A percentile compares a stretch with the other conserved stretches of the same genome.
These are phyloP conservation scores for Anser brachyrhynchus DNA, from an alignment of 2,113 vertebrate genomes.

Conservation along the genomic window DNA sequence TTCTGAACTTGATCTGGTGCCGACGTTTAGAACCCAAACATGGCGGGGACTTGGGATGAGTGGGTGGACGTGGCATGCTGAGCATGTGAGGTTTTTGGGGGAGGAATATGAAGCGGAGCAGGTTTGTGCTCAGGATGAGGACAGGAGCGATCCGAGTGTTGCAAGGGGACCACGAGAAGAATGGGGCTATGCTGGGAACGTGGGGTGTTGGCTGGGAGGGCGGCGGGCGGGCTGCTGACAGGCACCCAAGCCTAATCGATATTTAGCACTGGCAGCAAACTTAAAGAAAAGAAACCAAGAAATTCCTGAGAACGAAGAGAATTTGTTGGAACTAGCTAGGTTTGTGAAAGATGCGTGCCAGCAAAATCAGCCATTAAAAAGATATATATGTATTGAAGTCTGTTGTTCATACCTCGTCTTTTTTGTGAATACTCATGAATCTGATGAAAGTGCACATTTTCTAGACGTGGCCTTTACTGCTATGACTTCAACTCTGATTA, in stretches of 20 bases:
- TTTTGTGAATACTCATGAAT: not conserved
- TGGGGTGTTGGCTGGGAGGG: not conserved
- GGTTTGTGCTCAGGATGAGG: not conserved
- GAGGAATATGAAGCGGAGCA: slow-evolving; percentile 27
- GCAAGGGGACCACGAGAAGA: not conserved
- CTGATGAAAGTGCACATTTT: slow-evolving; percentile 1
- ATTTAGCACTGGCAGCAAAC: not conserved
- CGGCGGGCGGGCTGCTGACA: not conserved
- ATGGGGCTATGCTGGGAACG: not conserved
- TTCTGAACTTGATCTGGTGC: not conserved
- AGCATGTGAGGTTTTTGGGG: slow-evolving; percentile 30
- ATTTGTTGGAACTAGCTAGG: not conserved
- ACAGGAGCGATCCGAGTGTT: not conserved
- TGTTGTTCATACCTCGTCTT: slow-evolving; percentile 2
- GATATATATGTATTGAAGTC: too few relatives aligned
- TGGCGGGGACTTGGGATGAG: not conserved
- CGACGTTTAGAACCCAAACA: not conserved
- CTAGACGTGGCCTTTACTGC: not conserved
- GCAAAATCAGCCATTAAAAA: not conserved
- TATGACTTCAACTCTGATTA: not conserved
- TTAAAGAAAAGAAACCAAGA: not conserved
- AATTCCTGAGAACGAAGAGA: not conserved
- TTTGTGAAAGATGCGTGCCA: not conserved
- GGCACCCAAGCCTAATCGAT: not conserved
- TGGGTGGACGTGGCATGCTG: not conserved